Evolutionary conservation across 1,140 invertebrate genomes (phyloP), one percentile per base, ranked within the genome.

Genomic region (Diachasma alloeum): DNA sequence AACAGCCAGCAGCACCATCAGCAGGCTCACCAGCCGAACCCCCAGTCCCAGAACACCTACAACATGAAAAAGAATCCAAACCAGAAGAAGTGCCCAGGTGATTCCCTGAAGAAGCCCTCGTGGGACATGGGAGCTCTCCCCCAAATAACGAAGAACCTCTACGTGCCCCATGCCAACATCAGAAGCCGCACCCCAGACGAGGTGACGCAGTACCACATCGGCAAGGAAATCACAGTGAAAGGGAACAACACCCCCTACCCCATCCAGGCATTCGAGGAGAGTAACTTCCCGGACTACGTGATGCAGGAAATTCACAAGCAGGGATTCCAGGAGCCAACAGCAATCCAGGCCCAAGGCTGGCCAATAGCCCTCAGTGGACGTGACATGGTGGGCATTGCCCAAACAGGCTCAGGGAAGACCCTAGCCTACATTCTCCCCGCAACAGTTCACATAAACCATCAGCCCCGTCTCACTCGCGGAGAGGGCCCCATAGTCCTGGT

Each of bases 341-440:
- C 95, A 22, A 98, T 97, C 82, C 95, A 97, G 87, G 92, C 95
- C 46, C 95, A 96, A 87, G 95, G 95, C 42, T 98, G 97, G 97
- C 97, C 97, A 44, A 96, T 98, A 83, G 97, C 97, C 80, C 89
- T 98, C 3, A 96, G 93, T 86, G 97, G 97, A 19, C 92, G 94
- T 76, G 97, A 98, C 89, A 93, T 98, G 91, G 96, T 97, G 69
- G 97, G 97, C 24, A 98, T 99, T 86, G 98, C 98, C 24, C 97
- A 98, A 87, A 98, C 97, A 37, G 96, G 96, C 67, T 97, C 96
- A 48, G 96, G 96, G 75, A 97, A 97, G 90, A 97, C 96, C 11
- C 87, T 95, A 84, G 95, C 96, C 6, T 96, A 96, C 78, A 97
- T 97, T 91, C 92, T 95, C 56, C 94, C 94, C 56, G 94, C 94